Conservation (phyloP, 2,113 vertebrate species). For the Spizaetus ornatus region DNA sequence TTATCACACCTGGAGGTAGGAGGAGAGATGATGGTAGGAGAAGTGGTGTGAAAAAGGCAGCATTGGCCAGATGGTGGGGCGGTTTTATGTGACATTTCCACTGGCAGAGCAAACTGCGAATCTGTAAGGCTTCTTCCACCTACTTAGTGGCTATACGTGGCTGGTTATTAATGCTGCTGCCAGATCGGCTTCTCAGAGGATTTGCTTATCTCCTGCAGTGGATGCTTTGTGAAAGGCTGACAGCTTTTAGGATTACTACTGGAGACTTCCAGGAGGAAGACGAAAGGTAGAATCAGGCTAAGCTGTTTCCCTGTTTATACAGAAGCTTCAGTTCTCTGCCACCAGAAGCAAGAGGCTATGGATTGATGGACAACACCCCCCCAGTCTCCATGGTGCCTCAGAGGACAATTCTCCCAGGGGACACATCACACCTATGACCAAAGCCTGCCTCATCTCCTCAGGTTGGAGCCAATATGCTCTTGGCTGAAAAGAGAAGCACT, state of each 20-base stretch:
- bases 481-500: neutral
- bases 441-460: neutral
- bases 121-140: neutral
- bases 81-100: neutral
- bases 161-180: neutral
- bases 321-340: neutral
- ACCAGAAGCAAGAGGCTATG: neutral
- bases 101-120: neutral
- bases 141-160: neutral
- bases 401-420: neutral
- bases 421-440: neutral
- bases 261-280: neutral
- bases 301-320: neutral
- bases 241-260: neutral
- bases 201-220: neutral
- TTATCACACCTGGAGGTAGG: neutral
- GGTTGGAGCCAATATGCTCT: neutral
- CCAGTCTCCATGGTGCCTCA: neutral
- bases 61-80: neutral
- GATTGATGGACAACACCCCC: neutral
- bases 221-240: neutral
- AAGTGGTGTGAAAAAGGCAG: neutral
- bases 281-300: neutral
- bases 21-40: neutral
- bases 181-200: neutral